These are phyloP conservation scores for Ophioninae sp. DNA, from an alignment of 2,888 invertebrate species.

Conservation along the genomic window DNA sequence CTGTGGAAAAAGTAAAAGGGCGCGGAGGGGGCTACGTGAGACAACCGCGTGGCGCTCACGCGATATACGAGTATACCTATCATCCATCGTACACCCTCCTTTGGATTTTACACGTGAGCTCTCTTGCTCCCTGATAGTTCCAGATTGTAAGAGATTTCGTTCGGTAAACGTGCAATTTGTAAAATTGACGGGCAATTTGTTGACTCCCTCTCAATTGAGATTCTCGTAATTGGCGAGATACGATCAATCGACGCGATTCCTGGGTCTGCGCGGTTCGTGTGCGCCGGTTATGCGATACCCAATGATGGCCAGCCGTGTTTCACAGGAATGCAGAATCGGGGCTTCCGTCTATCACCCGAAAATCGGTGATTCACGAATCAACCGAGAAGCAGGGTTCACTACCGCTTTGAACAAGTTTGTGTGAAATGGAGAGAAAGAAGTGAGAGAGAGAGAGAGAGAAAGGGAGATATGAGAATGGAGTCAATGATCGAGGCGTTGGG, in stretches of 20 bases:
- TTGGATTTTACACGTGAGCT: too few relatives aligned
- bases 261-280: slow-evolving; percentile 10
- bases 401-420: slow-evolving; percentile 41
- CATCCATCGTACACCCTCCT: too few relatives aligned
- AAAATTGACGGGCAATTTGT: slow-evolving; percentile 78
- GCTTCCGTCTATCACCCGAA: slow-evolving; percentile 16
- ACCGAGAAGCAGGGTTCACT: neutral
- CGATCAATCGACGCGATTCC: slow-evolving; percentile 69
- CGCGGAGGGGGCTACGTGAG: slow-evolving; percentile 39
- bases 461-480: slow-evolving; percentile 12
- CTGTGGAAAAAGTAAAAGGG: slow-evolving; percentile 22
- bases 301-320: slow-evolving; percentile 29
- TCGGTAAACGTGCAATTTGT: slow-evolving; percentile 76
- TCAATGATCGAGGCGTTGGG: slow-evolving; percentile 67
- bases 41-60: slow-evolving; percentile 26
- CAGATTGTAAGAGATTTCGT: slow-evolving; percentile 76
- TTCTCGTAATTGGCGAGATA: slow-evolving; percentile 73
- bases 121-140: slow-evolving; percentile 61
- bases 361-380: slow-evolving; percentile 37
- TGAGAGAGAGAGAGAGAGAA: slow-evolving; percentile 30
- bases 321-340: slow-evolving; percentile 21
- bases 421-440: slow-evolving; percentile 34
- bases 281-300: neutral
- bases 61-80: slow-evolving; percentile 50
- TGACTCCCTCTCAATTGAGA: slow-evolving; percentile 64